Evolutionary conservation across 2,888 invertebrate species (phyloP), one percentile per base, ranked within the genome.

Genomic region (Eulithis prunata): DNA sequence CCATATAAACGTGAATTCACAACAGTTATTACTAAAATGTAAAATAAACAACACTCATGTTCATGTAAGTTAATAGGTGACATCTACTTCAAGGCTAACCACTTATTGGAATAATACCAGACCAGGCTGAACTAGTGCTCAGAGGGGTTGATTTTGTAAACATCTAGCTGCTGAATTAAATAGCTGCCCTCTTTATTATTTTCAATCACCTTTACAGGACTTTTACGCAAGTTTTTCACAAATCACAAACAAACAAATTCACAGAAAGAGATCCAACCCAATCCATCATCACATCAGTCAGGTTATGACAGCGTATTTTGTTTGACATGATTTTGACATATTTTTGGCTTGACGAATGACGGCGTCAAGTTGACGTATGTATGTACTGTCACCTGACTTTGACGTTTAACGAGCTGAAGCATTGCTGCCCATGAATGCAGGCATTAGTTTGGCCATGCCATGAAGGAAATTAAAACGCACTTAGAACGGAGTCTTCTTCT

Each of bases 31-130:
- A 86, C 90, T 92, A 92, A 90, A 92, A 87, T 89, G 85, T 90
- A 89, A 91, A 92, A 91, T 93, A 92, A 93, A 93, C 91, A 93
- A 91, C 89, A 91, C 91, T 91, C 88, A 89, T 91, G 82, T 87
- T 91, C 88, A 89, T 90, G 82, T 87, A 84, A 83, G 81, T 83
- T 87, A 88, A 85, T 88, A 90, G 84, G 85, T 93, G 93, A 91
- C 92, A 93, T 91, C 88, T 88, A 91, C 88, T 93, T 93, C 93
- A 93, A 93, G 93, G 93, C 93, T 93, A 93, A 92, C 93, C 86
- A 92, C 89, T 90, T 88, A 84, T 68, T 76, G 81, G 86, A 84
- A 84, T 85, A 88, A 82, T 81, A 82, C 82, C 80, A 84, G 83
- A 82, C 79, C 81, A 84, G 83, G 82, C 79, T 82, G 81, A 82